phyloP scores from a whole-genome alignment of 1,140 invertebrate species.

The Anastrepha ludens region DNA sequence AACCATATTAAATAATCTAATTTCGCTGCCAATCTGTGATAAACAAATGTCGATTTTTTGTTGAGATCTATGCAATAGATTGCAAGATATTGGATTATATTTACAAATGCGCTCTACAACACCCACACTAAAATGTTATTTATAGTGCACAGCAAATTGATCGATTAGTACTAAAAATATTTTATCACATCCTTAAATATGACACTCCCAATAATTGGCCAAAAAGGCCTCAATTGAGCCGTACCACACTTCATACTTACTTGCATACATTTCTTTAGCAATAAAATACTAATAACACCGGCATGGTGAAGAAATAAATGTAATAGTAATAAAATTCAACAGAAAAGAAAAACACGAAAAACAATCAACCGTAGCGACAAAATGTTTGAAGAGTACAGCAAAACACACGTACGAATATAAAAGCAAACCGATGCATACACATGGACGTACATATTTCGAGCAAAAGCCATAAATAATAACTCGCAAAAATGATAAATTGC shows the following conservation, averaged over 20 bases:
- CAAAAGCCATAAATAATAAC: constrained; percentile 69
- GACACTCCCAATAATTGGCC: constrained; percentile 32
- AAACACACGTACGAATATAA: background rate
- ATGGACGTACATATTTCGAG: background rate
- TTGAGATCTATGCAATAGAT: no score
- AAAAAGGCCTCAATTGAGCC: background rate
- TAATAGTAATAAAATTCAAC: background rate
- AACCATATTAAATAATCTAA: no score
- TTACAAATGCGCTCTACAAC: no score
- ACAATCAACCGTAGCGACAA: constrained; percentile 6
- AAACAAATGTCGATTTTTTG: no score
- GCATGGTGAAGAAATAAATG: background rate
- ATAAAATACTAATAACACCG: background rate
- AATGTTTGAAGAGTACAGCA: background rate
- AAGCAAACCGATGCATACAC: background rate
- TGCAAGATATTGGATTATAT: no score
- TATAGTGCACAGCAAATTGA: no score
- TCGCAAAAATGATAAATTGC: constrained; percentile 71
- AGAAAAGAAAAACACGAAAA: background rate
- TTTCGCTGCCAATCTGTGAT: no score
- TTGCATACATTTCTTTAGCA: background rate
- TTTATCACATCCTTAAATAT: background rate
- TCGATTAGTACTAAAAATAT: background rate
- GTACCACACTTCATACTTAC: background rate
- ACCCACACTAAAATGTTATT: no score